Evolutionary conservation across 1,140 invertebrate species (phyloP).

Genomic region (Ganaspis sp.): DNA sequence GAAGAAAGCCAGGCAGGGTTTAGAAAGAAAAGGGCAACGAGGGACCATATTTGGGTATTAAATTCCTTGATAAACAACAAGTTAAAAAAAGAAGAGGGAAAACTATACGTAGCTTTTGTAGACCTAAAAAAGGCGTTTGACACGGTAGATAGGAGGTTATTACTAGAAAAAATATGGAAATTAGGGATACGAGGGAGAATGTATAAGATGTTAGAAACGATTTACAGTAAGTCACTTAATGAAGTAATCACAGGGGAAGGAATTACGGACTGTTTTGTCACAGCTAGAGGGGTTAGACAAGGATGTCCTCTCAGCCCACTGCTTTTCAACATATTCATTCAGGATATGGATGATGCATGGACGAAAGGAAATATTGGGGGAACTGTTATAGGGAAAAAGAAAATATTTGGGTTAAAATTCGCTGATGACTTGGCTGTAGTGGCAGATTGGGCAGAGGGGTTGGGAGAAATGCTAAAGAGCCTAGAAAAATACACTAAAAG

Average conservation of each 20-base stretch:
- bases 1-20: too few species aligned
- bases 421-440: too few species aligned
- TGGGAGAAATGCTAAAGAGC: not conserved
- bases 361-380: not conserved
- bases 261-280: too few species aligned
- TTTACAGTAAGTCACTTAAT: not conserved
- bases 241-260: not conserved
- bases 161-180: slow-evolving; percentile 20
- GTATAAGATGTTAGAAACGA: not conserved
- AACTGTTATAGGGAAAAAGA: too few species aligned
- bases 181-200: slow-evolving; percentile 11
- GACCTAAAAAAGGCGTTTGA: too few species aligned
- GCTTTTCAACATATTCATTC: slow-evolving; percentile 36
- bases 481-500: too few species aligned
- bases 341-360: not conserved
- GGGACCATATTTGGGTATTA: slow-evolving; percentile 40
- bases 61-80: slow-evolving; percentile 40
- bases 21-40: too few species aligned
- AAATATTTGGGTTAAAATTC: not conserved
- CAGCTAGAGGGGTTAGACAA: slow-evolving; percentile 53
- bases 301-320: slow-evolving; percentile 59
- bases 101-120: too few species aligned
- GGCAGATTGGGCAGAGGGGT: too few species aligned
- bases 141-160: not conserved
- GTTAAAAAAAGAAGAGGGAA: too few species aligned